Conservation (phyloP, 2,797 vertebrate species). For the Enteromius unitaeniatus region DNA sequence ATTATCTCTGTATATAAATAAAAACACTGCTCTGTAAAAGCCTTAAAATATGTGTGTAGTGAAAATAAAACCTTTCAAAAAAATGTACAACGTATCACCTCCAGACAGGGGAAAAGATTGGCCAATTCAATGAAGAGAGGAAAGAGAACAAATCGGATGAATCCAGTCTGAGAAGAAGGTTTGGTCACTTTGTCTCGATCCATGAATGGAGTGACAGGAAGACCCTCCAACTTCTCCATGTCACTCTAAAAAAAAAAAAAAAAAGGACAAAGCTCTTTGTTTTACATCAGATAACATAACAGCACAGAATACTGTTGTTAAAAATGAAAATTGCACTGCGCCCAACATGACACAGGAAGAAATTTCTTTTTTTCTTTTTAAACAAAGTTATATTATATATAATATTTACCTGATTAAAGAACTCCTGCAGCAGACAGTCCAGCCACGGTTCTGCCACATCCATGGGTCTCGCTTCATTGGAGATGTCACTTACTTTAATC, state of each 20-base stretch:
- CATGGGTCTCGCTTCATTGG: conserved; percentile 82
- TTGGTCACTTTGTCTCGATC: conserved; percentile 84
- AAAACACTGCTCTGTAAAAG: not conserved
- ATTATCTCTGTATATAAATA: not conserved
- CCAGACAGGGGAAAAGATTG: conserved; percentile 81
- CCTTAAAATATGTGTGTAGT: not conserved
- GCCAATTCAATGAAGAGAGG: conserved; percentile 82
- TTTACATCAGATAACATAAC: conserved; percentile 1
- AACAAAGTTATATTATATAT: not conserved
- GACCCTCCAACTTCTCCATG: conserved; percentile 82
- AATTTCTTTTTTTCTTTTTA: not conserved
- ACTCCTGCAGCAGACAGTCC: conserved; percentile 83
- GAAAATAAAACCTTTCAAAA: too few relatives aligned
- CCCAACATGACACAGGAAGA: not conserved
- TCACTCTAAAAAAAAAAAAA: conserved; percentile 74
- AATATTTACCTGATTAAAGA: conserved; percentile 80
- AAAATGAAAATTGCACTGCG: not conserved
- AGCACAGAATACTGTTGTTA: not conserved
- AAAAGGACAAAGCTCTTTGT: not conserved
- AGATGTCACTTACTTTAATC: conserved; percentile 85
- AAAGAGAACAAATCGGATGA: conserved; percentile 81
- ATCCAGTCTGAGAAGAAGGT: conserved; percentile 81
- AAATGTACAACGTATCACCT: conserved; percentile 72
- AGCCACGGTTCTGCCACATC: conserved; percentile 84
- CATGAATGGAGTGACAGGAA: conserved; percentile 84